A percentile compares a stretch with the other conserved stretches of the same genome.
Evolutionary conservation across 2,113 vertebrate species (phyloP).

Genomic region (Pluvialis apricaria): DNA sequence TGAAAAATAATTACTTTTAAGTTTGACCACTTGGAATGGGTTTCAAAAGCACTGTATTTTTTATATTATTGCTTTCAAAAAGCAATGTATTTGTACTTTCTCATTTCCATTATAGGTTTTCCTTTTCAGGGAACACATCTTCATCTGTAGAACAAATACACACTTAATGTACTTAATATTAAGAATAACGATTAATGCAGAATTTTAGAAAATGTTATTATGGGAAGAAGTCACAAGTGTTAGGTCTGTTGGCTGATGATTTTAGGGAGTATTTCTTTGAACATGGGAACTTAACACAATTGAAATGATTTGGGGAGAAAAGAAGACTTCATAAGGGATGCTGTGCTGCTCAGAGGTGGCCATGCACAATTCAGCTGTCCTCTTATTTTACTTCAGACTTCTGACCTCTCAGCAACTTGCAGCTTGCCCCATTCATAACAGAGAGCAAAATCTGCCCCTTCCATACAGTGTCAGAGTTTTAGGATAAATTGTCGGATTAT

Average conservation of each 20-base stretch:
- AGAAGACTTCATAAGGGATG: background rate
- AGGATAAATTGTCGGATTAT: background rate
- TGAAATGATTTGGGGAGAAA: background rate
- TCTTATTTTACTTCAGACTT: background rate
- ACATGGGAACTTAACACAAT: background rate
- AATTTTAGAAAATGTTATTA: background rate
- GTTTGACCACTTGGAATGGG: background rate
- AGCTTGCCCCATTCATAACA: background rate
- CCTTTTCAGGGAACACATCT: background rate
- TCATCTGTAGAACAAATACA: background rate
- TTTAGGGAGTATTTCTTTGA: background rate
- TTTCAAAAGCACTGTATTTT: background rate
- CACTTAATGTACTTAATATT: background rate
- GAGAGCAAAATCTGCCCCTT: background rate
- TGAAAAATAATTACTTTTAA: background rate
- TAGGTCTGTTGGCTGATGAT: background rate
- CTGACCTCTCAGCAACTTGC: background rate
- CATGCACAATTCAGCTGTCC: background rate
- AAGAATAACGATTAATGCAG: background rate
- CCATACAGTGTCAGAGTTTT: background rate
- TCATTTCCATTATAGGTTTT: background rate
- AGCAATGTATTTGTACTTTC: background rate
- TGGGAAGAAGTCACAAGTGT: background rate
- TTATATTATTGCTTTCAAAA: too few species aligned
- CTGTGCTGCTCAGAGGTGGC: background rate